Evolutionary conservation across 2,888 invertebrate species (phyloP), one percentile per base, ranked within the genome.

Genomic region (Eilema depressum): DNA sequence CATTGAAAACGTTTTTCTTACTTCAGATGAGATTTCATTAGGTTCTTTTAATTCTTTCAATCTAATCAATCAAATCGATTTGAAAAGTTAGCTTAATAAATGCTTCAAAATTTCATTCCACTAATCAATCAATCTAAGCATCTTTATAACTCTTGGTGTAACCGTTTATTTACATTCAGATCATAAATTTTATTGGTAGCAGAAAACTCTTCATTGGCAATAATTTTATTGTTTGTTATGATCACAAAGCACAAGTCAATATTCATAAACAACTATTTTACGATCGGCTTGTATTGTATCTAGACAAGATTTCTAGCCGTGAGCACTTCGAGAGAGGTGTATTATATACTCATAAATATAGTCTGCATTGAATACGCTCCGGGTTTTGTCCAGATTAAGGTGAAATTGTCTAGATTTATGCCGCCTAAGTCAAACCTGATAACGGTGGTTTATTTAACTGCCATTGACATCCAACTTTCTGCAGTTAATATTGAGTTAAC

Each of bases 281-380:
- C 76, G 83, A 77, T 83, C 71, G 73, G 74, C 69, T 77, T 68
- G 72, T 75, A 72, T 75, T 82, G 76, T 77, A 72, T 72, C 73
- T 68, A 75, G 74, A 79, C 78, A 75, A 85, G 85, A 86, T 88
- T 89, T 88, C 86, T 87, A 83, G 85, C 86, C 85, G 77, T 75
- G 68, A 81, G 88, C 85, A 75, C 66, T 74, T 73, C 75, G 83
- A 80, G 86, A 86, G 89, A 86, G 85, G 84, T 84, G 79, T 82
- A 84, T 87, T 84, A 83, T 85, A 76, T 79, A 75, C 78, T 74
- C 82, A 41, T 17, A 41, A 41, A 41, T 41, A 17, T 17, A 41
- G 41, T 41, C 17, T 41, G 78, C 82, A 85, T 87, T 85, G 80
- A 85, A 83, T 84, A 80, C 79, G 75, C 73, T 66, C 70, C 57